phyloP scores from a whole-genome alignment of 2,797 vertebrate species.

The Coracias cyanogaster region DNA sequence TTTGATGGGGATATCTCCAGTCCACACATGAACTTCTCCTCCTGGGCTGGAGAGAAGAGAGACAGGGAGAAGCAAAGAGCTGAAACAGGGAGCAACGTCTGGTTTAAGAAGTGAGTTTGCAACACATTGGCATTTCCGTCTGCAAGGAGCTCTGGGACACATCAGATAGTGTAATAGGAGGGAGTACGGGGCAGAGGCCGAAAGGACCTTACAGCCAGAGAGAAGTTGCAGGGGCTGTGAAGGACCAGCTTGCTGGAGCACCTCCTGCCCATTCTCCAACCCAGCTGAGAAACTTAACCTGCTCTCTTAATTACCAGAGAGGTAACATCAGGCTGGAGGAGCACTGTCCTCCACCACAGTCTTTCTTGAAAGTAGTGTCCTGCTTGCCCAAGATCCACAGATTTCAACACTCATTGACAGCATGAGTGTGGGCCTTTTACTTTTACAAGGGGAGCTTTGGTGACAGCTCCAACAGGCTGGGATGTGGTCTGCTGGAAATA shows the following conservation, averaged over 20 bases:
- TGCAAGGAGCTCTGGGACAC: background rate
- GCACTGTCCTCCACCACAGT: background rate
- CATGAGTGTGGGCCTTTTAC: too few species aligned
- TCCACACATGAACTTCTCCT: background rate
- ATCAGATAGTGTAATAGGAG: rapidly evolving
- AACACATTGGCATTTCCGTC: background rate
- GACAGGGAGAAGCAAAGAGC: background rate
- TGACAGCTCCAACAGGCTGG: background rate
- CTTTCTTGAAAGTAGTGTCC: background rate
- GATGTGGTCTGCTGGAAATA: background rate
- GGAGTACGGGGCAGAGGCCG: background rate
- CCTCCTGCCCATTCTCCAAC: background rate
- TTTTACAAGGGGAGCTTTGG: background rate
- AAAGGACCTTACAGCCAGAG: background rate
- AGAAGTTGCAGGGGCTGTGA: background rate
- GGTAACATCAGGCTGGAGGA: background rate
- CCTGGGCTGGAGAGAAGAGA: background rate
- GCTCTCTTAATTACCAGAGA: background rate
- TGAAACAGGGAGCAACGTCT: background rate
- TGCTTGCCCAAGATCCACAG: background rate
- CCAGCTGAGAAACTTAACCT: background rate
- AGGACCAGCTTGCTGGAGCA: background rate
- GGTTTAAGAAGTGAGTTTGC: background rate
- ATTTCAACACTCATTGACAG: background rate
- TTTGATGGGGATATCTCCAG: background rate